phyloP scores from a whole-genome alignment of 92 coral and sea anemone genomes.

The Anthopleura xanthogrammica region DNA sequence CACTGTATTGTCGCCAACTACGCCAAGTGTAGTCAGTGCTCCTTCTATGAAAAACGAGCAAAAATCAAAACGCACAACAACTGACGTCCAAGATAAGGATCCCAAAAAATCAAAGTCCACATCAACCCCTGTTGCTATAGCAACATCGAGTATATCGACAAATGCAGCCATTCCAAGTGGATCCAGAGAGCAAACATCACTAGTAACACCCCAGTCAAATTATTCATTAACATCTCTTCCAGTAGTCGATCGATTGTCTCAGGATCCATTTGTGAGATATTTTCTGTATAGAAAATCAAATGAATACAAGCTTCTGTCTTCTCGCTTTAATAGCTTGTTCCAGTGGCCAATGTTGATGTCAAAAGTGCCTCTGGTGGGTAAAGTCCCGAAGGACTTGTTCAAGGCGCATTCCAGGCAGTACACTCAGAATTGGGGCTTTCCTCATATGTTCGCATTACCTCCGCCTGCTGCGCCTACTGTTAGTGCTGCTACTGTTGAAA shows the following conservation, averaged over 20 bases:
- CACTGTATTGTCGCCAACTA: background rate
- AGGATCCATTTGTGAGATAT: slow-evolving; percentile 26
- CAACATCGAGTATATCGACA: background rate
- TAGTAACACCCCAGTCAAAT: background rate
- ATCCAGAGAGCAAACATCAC: background rate
- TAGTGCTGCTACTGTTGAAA: background rate
- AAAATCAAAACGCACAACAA: background rate
- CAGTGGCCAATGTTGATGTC: slow-evolving; percentile 91
- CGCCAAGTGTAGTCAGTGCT: background rate
- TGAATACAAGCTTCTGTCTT: slow-evolving; percentile 66
- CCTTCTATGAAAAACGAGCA: background rate
- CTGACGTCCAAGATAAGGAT: background rate
- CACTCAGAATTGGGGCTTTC: background rate
- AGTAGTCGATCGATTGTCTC: background rate
- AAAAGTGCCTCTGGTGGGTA: slow-evolving; percentile 42
- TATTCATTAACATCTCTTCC: background rate
- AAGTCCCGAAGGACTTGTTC: background rate
- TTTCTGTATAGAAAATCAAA: slow-evolving; percentile 53
- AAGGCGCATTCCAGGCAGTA: background rate
- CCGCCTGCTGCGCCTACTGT: background rate
- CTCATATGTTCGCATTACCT: background rate
- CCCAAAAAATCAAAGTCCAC: background rate
- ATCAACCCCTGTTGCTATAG: background rate
- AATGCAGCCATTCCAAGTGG: background rate
- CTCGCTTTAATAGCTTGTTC: slow-evolving; percentile 83